Evolutionary conservation across 2,888 invertebrate genomes (phyloP), one percentile per base, ranked within the genome.

Genomic region (Polyommatus iphigenia): DNA sequence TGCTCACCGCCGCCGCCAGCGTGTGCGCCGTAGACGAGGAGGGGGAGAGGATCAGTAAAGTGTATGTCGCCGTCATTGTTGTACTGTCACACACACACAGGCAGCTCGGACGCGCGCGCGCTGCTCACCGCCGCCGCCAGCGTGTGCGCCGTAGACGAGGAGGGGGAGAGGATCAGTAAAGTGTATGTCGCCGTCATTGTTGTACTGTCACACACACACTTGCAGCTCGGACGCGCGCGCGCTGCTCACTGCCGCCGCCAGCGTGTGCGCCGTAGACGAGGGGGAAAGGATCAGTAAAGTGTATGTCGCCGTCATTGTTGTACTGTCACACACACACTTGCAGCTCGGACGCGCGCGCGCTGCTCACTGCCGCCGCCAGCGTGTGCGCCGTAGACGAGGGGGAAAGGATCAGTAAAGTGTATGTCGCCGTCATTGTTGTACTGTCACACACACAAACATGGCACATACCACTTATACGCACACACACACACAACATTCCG

Each of bases 161-260:
- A 83, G 7, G 83, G 80, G 83, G 79, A 77, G 71, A 76, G 79
- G n/a, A 79, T 82, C 59, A 82, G 84, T 77, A 84, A 82, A 79
- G 84, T 88, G 91, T 91, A 71, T 85, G 89, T 87, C 36, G 7
- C 36, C 36, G 36, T 36, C 36, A 6, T 36, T 36, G 6, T 36
- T 36, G 36, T 6, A 36, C 0, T 6, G 36, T 36, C 6, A 36
- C 36, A 36, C 36, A 41, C 32, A 24, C 24, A 24, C 24, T 1
- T 98, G 98, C 77, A 99, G 99, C 84, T 99, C 99, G 79, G 99
- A 99, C 88, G 98, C 98, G 59, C 95, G 98, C 82, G 99, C 99
- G 0, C 94, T 99, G 79, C 95, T 99, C 76, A 97, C 97, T 5
- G 97, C 98, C 85, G 96, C 98, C 32, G 97, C 97, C 75, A 97